These are phyloP conservation scores for Ischnura elegans DNA, from an alignment of 2,888 invertebrate genomes.

Conservation along the genomic window DNA sequence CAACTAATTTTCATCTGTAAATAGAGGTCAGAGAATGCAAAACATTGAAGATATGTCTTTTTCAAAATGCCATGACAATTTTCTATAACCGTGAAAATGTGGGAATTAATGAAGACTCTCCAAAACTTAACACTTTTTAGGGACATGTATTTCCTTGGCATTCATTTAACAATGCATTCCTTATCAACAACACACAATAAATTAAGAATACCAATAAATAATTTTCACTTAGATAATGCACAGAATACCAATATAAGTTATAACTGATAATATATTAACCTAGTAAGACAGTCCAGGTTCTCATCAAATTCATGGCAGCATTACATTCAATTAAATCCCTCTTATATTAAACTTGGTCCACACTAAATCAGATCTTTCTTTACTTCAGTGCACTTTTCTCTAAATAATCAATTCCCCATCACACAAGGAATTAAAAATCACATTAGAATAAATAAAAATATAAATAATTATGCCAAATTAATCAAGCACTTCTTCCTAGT, in stretches of 20 bases:
- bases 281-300: not conserved
- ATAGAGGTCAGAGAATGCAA: not conserved
- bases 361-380: not conserved
- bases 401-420: not conserved
- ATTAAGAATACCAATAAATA: not conserved
- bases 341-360: not conserved
- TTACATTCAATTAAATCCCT: not conserved
- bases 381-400: not conserved
- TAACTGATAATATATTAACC: not conserved
- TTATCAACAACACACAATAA: not conserved
- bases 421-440: not conserved
- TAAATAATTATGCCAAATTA: not conserved
- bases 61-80: not conserved
- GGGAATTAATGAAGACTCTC: not conserved
- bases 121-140: not conserved
- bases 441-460: not conserved
- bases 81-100: not conserved
- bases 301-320: not conserved
- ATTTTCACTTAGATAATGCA: not conserved
- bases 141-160: not conserved
- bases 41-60: not conserved
- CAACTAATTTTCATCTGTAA: not conserved
- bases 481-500: not conserved
- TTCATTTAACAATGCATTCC: not conserved
- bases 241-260: not conserved